These are phyloP conservation scores for Keiferia lycopersicella DNA, from an alignment of 2,888 invertebrate species.

Conservation along the genomic window DNA sequence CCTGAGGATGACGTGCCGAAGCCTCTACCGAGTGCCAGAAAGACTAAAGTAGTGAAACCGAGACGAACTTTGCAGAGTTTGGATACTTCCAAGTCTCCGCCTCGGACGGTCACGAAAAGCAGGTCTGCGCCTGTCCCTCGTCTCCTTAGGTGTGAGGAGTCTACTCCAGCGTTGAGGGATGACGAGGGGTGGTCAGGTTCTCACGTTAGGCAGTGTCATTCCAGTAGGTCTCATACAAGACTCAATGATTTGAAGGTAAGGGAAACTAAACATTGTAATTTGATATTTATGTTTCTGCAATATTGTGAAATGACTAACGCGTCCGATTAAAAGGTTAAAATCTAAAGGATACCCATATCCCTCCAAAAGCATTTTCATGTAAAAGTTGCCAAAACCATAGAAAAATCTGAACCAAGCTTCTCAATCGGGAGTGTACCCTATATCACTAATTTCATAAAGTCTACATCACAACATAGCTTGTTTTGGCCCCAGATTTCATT, in stretches of 20 bases:
- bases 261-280: not conserved
- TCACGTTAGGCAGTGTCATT: constrained; percentile 54
- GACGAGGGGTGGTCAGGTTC: constrained; percentile 51
- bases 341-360: too few species aligned
- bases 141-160: constrained; percentile 44
- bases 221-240: constrained; percentile 61
- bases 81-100: constrained; percentile 55
- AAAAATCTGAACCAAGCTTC: too few species aligned
- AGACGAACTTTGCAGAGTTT: constrained; percentile 64
- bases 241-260: constrained; percentile 66
- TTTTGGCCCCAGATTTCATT: too few species aligned
- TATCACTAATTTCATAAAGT: too few species aligned
- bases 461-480: too few species aligned
- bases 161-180: constrained; percentile 53
- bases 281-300: too few species aligned
- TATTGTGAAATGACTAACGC: too few species aligned
- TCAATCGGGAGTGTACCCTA: too few species aligned
- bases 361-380: too few species aligned
- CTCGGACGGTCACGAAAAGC: constrained; percentile 39
- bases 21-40: constrained; percentile 42
- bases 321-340: too few species aligned
- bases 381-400: too few species aligned
- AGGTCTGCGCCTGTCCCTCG: constrained; percentile 32
- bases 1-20: constrained; percentile 39
- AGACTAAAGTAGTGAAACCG: constrained; percentile 59